These are phyloP conservation scores for Aphaenogaster ashmeadi DNA, from an alignment of 1,140 invertebrate genomes.

Conservation along the genomic window DNA sequence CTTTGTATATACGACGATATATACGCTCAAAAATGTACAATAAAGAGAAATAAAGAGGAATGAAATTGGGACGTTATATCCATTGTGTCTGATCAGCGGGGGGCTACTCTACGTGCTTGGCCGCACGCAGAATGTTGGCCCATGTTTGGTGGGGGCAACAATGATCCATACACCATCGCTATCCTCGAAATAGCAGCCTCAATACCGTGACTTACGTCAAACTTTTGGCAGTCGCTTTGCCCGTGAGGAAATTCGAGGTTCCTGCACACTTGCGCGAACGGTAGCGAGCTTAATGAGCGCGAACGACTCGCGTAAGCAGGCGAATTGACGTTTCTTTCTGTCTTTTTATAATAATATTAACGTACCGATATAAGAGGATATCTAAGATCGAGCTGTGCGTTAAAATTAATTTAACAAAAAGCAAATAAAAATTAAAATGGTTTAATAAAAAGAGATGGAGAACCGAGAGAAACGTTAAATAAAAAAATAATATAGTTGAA, in stretches of 20 bases:
- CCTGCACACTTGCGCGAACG: not conserved
- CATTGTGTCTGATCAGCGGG: not conserved
- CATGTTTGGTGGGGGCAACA: slow-evolving; percentile 27
- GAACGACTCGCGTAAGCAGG: not conserved
- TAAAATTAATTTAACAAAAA: not conserved
- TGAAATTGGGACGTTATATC: not conserved
- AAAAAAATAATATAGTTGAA: not conserved
- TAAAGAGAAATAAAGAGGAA: slow-evolving; percentile 44
- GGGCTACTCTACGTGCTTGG: not conserved
- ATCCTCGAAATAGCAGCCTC: slow-evolving; percentile 79
- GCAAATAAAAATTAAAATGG: not conserved
- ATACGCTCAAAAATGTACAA: slow-evolving; percentile 56
- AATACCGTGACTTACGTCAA: slow-evolving; percentile 77
- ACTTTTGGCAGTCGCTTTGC: slow-evolving; percentile 69
- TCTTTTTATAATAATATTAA: not conserved
- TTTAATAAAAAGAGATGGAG: not conserved
- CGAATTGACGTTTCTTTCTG: not conserved
- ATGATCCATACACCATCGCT: slow-evolving; percentile 61
- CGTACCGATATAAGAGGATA: not conserved
- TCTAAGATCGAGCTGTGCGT: not conserved
- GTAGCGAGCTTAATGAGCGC: not conserved
- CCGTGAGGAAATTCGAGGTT: slow-evolving; percentile 45
- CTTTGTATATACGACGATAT: slow-evolving; percentile 71
- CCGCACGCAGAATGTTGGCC: slow-evolving; percentile 56
- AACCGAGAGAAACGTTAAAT: not conserved